Base-by-base conservation (phyloP, 2,888 invertebrate species). In the Trichogramma dendrolimi region DNA sequence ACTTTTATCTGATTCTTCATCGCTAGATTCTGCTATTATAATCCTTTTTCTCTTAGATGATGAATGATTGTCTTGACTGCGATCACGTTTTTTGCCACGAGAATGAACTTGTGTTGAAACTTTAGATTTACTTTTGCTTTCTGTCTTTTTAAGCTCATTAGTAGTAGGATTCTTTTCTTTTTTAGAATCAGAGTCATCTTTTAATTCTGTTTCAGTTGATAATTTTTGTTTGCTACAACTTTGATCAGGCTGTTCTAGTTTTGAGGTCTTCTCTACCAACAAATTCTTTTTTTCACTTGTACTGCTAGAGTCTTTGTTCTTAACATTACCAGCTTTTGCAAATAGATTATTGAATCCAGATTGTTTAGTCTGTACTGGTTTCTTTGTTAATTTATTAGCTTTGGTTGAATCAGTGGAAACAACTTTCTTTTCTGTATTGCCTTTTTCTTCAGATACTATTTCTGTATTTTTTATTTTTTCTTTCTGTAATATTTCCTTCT, bases 31-130 rank as follows among this genome's bases (percentile, higher is more conserved):
- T 10, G 63, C 65, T 4, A 71, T 50, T 39, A 74, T 54, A 46
- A 79, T 75, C 39, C 77, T 71, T 63, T 75, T 79, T 11, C 75
- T 67, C 55, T 73, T 78, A 46, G 71, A 74, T 42, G 7, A 5
- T 11, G 60, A 58, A 27, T 64, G 62, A 5, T 67, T 68, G 53
- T 68, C 67, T 46, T 67, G 60, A 61, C 72, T 75, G 39, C 70
- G 65, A n/a, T 69, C 71, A 10, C 76, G 68, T 58, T 77, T 76
- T 46, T 59, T 72, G 0, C 73, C 72, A 4, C 71, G 70, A 6
- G 14, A 4, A 46, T 58, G 58, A 46, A 66, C 62, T 11, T 60
- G 56, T 27, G 58, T 65, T 39, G 68, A 70, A 43, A 5, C 40
- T 61, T 67, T 67, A 57, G 47, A 39, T 41, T 62, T 68, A 60